Evolutionary conservation across 2,113 vertebrate species (phyloP).

Genomic region (Triplophysa rosa): DNA sequence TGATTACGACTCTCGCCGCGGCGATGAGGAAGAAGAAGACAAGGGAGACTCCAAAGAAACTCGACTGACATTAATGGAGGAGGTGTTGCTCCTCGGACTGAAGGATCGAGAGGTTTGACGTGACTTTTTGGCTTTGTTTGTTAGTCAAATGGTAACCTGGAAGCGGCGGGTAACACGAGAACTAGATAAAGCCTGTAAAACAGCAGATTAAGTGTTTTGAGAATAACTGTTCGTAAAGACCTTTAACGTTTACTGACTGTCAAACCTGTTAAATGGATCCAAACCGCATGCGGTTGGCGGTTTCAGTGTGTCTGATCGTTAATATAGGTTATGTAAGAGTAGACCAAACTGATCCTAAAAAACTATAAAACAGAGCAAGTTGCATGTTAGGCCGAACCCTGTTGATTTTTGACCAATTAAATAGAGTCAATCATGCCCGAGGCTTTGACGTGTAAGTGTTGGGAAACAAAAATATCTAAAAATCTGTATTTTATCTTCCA

Average conservation of each 20-base stretch:
- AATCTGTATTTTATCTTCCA: too few species aligned
- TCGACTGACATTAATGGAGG: conserved; percentile 94
- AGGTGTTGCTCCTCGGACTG: conserved; percentile 93
- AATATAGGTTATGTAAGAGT: too few species aligned
- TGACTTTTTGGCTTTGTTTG: conserved; percentile 17
- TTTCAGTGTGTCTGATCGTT: too few species aligned
- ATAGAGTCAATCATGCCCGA: too few species aligned
- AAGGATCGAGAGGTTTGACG: conserved; percentile 92
- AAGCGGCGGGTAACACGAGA: background rate
- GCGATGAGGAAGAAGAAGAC: conserved; percentile 84
- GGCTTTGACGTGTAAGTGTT: too few species aligned
- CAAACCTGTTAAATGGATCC: background rate
- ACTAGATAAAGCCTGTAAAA: conserved; percentile 19
- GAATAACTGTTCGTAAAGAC: background rate
- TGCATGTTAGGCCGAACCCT: too few species aligned
- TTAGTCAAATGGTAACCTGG: conserved; percentile 9
- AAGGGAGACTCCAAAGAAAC: conserved; percentile 95
- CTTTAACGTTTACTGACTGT: background rate
- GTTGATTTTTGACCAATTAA: too few species aligned
- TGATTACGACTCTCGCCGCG: conserved; percentile 81
- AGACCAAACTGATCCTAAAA: too few species aligned
- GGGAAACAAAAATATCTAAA: too few species aligned
- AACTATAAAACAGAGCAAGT: too few species aligned
- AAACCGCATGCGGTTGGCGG: too few species aligned
- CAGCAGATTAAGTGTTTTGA: background rate